Conservation (phyloP, 2,113 vertebrate genomes). For the Chaenogobius annularis region DNA sequence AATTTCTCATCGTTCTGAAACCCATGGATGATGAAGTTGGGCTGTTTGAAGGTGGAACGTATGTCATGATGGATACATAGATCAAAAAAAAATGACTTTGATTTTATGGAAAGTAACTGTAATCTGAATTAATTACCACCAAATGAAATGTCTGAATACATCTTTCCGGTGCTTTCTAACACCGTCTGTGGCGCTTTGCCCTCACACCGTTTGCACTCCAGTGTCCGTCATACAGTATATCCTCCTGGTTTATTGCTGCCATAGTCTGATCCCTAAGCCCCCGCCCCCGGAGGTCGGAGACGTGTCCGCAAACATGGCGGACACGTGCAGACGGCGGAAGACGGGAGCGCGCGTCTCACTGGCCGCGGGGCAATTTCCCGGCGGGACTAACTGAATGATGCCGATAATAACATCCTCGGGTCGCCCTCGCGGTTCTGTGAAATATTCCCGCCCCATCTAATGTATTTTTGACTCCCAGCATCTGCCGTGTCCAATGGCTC, state of each 20-base stretch:
- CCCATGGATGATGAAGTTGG: no score
- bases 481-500: conserved; percentile 20
- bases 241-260: conserved; percentile 26
- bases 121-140: no score
- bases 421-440: conserved; percentile 39
- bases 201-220: no score
- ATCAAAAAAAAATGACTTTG: no score
- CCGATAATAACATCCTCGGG: conserved; percentile 50
- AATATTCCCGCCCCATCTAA: conserved; percentile 40
- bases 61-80: no score
- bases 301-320: conserved; percentile 49
- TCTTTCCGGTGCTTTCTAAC: no score
- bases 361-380: conserved; percentile 47
- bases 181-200: no score
- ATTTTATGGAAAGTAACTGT: no score
- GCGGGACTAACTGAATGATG: conserved; percentile 59
- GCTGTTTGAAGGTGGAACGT: no score
- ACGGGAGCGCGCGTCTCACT: conserved; percentile 41
- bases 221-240: conserved; percentile 3
- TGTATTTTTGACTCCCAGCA: conserved; percentile 47
- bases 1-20: no score
- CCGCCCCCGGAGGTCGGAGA: background rate
- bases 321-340: conserved; percentile 43
- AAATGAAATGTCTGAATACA: no score
- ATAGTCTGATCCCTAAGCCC: conserved; percentile 5